Percentiles rank a stretch among this genome's conserved stretches.
Evolutionary conservation across 1,140 invertebrate genomes (phyloP).

Genomic region (Heliconius congener): DNA sequence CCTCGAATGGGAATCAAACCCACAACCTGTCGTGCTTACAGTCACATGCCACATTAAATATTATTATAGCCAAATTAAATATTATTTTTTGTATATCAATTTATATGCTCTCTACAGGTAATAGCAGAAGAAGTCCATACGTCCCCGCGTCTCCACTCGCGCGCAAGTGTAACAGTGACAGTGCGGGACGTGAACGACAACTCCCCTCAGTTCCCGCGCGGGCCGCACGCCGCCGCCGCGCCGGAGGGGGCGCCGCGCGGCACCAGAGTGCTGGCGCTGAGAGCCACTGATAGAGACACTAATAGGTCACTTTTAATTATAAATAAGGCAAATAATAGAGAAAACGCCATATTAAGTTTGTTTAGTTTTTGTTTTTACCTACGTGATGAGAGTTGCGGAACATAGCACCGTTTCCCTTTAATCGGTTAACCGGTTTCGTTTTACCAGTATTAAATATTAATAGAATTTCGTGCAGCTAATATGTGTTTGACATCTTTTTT

Average conservation of each 20-base stretch:
- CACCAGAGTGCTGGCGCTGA: constrained; percentile 87
- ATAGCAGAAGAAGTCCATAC: constrained; percentile 92
- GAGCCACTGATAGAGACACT: constrained; percentile 92
- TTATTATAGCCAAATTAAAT: neutral
- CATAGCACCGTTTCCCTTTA: too few relatives aligned
- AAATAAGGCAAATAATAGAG: too few relatives aligned
- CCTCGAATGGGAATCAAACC: too few relatives aligned
- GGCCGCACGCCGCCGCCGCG: constrained; percentile 87
- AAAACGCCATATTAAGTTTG: too few relatives aligned
- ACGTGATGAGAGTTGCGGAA: too few relatives aligned
- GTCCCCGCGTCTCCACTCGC: constrained; percentile 88
- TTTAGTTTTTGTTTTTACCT: too few relatives aligned
- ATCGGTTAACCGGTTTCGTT: too few relatives aligned
- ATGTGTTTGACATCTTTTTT: too few relatives aligned
- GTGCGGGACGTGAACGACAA: constrained; percentile 96
- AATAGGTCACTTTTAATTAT: constrained; percentile 81
- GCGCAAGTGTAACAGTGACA: constrained; percentile 92
- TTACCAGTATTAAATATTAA: too few relatives aligned
- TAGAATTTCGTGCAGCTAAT: too few relatives aligned
- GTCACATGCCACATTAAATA: too few relatives aligned
- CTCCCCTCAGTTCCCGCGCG: constrained; percentile 89
- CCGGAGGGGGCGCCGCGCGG: constrained; percentile 88
- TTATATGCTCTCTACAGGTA: constrained; percentile 79
- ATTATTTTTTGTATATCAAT: neutral
- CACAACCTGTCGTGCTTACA: too few relatives aligned